phyloP scores from a whole-genome alignment of 2,888 invertebrate species.

The Zygothrica quintamaculata region DNA sequence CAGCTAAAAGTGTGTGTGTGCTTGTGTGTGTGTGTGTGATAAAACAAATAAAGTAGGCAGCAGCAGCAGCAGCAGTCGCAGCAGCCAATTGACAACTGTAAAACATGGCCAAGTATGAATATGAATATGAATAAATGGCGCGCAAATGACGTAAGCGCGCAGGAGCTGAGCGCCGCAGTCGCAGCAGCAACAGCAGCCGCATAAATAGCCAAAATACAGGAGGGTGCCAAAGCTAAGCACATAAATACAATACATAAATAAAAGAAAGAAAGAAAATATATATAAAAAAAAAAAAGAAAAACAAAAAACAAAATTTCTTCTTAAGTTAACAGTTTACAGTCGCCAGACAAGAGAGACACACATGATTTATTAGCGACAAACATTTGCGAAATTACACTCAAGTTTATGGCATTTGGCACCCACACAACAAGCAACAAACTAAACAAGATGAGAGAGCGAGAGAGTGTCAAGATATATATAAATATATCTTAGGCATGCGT shows the following conservation, averaged over 20 bases:
- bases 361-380: slow-evolving; percentile 68
- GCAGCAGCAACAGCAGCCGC: too few relatives aligned
- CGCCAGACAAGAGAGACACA: slow-evolving; percentile 41
- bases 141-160: slow-evolving; percentile 70
- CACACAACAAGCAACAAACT: slow-evolving; percentile 30
- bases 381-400: slow-evolving; percentile 71
- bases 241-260: slow-evolving; percentile 12
- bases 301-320: slow-evolving; percentile 17
- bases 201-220: slow-evolving; percentile 44
- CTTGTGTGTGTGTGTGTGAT: slow-evolving; percentile 22
- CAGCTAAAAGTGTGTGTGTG: slow-evolving; percentile 41
- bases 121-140: slow-evolving; percentile 37
- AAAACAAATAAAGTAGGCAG: slow-evolving; percentile 10
- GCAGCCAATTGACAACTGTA: slow-evolving; percentile 72
- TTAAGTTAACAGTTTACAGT: slow-evolving; percentile 44
- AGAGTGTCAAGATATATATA: slow-evolving; percentile 1
- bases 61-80: slow-evolving; percentile 27
- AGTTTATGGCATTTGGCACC: slow-evolving; percentile 43
- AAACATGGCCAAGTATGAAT: slow-evolving; percentile 67
- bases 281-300: slow-evolving; percentile 4
- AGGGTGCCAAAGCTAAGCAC: slow-evolving; percentile 38
- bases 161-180: slow-evolving; percentile 42
- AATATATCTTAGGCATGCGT: slow-evolving; percentile 1
- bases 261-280: slow-evolving; percentile 21
- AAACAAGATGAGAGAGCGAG: slow-evolving; percentile 1